Evolutionary conservation across 2,797 vertebrate genomes (phyloP).

Genomic region (Pygocentrus nattereri): DNA sequence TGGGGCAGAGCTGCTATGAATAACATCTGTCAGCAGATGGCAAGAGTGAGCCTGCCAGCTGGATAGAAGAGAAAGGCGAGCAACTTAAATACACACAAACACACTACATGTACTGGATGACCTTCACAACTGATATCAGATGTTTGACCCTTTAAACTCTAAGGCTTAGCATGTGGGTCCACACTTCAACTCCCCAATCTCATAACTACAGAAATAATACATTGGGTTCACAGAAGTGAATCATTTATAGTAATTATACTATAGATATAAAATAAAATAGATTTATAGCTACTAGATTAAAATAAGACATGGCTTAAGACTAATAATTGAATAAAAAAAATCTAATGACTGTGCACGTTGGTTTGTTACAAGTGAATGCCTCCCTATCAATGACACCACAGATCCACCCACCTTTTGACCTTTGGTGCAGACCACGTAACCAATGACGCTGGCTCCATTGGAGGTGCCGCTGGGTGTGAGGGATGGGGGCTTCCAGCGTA

Average conservation of each 20-base stretch:
- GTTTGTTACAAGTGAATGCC: too few species aligned
- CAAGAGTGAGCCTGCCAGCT: constrained; percentile 8
- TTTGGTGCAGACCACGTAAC: constrained; percentile 93
- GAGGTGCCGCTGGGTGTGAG: constrained; percentile 90
- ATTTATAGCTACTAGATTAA: too few species aligned
- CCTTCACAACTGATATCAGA: neutral
- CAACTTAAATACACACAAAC: constrained; percentile 8
- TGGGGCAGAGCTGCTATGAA: neutral
- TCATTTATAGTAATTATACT: neutral
- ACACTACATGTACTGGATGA: constrained; percentile 15
- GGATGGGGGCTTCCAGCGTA: constrained; percentile 91
- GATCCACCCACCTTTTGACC: constrained; percentile 87
- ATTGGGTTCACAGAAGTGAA: neutral
- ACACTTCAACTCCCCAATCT: neutral
- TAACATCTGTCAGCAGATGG: constrained; percentile 50
- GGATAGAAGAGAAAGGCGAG: neutral
- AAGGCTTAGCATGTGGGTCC: neutral
- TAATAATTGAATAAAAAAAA: too few species aligned
- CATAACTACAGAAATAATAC: neutral
- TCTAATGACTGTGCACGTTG: too few species aligned
- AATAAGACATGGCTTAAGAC: too few species aligned
- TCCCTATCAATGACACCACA: neutral
- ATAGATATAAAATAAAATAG: too few species aligned
- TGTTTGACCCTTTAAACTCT: neutral
- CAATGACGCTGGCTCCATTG: constrained; percentile 92